Evolutionary conservation across 2,797 vertebrate genomes (phyloP).

Genomic region (Cossypha heuglini): DNA sequence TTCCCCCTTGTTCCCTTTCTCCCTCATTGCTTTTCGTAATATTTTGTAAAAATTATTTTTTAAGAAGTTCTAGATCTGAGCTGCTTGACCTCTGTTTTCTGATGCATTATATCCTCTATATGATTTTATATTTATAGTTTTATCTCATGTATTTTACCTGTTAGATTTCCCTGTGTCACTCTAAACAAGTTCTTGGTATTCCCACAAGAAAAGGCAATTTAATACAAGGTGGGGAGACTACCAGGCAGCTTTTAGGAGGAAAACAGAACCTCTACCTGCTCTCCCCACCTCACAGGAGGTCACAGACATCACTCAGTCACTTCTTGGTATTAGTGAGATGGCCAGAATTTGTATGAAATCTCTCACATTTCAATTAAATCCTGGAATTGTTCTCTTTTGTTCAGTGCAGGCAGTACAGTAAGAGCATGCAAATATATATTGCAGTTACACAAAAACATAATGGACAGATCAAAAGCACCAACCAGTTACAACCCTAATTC

Average conservation of each 20-base stretch:
- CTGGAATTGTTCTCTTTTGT: not conserved
- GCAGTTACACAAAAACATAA: constrained; percentile 22
- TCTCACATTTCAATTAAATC: not conserved
- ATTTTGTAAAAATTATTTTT: not conserved
- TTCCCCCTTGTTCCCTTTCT: not conserved
- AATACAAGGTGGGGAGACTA: not conserved
- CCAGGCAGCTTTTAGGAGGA: not conserved
- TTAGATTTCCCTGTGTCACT: not conserved
- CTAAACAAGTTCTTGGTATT: not conserved
- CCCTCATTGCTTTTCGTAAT: not conserved
- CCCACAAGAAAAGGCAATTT: not conserved
- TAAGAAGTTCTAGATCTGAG: not conserved
- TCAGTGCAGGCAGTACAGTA: not conserved
- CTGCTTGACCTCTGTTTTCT: not conserved
- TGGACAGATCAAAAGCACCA: constrained; percentile 34
- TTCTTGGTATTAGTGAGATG: not conserved
- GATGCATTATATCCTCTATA: not conserved
- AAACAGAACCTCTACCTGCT: not conserved
- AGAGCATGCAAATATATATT: not conserved
- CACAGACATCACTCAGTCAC: not conserved
- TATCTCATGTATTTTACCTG: not conserved
- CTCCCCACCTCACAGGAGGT: not conserved
- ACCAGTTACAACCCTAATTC: not conserved
- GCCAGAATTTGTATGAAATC: not conserved
- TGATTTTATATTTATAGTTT: not conserved